Conservation (phyloP, 2,797 vertebrate species). For the Coreius guichenoti region DNA sequence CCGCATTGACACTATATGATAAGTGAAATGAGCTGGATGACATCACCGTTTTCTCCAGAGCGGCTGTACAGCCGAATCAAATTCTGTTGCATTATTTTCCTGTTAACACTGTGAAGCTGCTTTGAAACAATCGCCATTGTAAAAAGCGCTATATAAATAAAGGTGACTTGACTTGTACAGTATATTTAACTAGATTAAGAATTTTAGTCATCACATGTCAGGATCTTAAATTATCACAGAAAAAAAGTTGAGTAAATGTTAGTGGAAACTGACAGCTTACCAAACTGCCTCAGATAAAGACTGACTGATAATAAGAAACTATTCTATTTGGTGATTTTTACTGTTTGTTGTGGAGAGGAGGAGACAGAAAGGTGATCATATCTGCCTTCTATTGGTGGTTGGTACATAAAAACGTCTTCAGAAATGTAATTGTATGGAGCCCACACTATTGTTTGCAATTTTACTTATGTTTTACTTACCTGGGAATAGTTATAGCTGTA, state of each 20-base stretch:
- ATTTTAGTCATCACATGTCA: slow-evolving; percentile 4
- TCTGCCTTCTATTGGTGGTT: slow-evolving; percentile 8
- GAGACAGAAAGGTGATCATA: not conserved
- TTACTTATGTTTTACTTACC: not conserved
- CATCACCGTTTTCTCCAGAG: no score
- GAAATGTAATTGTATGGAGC: not conserved
- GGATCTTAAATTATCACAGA: not conserved
- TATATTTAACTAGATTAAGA: slow-evolving; percentile 8
- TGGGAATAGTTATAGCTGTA: not conserved
- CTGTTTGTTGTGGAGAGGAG: not conserved
- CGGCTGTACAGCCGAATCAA: no score
- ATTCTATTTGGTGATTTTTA: not conserved
- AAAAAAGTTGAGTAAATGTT: not conserved
- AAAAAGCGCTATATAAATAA: no score
- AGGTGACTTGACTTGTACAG: no score
- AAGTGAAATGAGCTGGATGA: no score
- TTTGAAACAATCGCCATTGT: no score
- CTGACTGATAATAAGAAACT: slow-evolving; percentile 8
- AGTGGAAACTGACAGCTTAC: slow-evolving; percentile 14
- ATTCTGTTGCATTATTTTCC: no score
- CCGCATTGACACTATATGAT: no score
- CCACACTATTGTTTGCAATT: slow-evolving; percentile 14
- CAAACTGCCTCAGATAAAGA: slow-evolving; percentile 13
- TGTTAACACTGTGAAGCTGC: no score
- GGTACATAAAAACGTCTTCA: not conserved